A percentile compares a stretch with the other conserved stretches of the same genome.
Conservation (phyloP, 2,113 vertebrate species). For the Panthera tigris region DNA sequence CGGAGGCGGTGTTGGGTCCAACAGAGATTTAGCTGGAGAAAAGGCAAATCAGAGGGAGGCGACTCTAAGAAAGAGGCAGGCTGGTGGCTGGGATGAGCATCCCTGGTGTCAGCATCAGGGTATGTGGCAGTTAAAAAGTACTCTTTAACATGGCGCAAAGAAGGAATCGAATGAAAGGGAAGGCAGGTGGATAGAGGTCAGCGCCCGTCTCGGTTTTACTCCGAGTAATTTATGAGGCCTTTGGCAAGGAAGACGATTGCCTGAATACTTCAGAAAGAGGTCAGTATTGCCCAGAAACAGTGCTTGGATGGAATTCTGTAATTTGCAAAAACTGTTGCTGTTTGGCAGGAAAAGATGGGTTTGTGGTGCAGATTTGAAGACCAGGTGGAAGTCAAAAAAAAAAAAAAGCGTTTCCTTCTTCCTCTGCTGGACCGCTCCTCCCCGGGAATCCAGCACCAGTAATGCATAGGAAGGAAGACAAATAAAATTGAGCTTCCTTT, state of each 20-base stretch:
- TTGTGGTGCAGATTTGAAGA: background rate
- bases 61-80: accelerated
- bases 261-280: background rate
- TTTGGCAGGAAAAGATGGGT: background rate
- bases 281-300: background rate
- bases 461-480: background rate
- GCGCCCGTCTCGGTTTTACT: background rate
- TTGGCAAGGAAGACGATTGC: background rate
- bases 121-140: background rate
- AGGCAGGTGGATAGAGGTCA: background rate
- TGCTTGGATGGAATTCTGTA: background rate
- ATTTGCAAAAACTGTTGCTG: background rate
- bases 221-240: background rate
- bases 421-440: background rate
- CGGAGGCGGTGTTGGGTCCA: background rate
- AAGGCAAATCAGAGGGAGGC: background rate
- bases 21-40: background rate
- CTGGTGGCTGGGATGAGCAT: background rate
- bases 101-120: background rate
- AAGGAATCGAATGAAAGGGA: background rate
- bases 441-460: background rate
- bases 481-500: background rate
- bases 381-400: background rate
- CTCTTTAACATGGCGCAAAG: background rate
- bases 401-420: background rate